Evolutionary conservation across 2,888 invertebrate genomes (phyloP).

Genomic region (Onchidella celtica): DNA sequence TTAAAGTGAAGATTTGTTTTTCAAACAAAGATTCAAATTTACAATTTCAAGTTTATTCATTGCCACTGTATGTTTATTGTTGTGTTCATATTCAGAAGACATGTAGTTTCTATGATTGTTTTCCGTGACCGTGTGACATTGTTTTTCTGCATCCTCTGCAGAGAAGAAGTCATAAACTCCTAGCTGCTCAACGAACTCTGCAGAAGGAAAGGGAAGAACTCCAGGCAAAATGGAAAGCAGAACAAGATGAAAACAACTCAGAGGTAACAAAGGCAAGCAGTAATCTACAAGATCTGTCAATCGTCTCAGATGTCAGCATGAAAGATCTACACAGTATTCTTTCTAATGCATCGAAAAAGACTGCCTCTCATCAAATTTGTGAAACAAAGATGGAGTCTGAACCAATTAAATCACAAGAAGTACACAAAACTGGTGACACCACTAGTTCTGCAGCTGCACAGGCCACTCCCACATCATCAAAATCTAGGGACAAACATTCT

Average conservation of each 20-base stretch:
- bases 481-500: neutral
- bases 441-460: neutral
- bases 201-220: conserved; percentile 35
- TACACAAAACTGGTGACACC: no score
- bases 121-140: no score
- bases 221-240: conserved; percentile 13
- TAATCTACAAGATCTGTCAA: conserved; percentile 15
- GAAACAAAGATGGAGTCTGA: neutral
- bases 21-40: no score
- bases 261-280: conserved; percentile 15
- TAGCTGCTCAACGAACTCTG: conserved; percentile 34
- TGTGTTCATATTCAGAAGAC: no score
- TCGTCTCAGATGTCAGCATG: neutral
- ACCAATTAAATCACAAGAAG: neutral
- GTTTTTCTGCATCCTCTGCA: neutral
- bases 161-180: conserved; percentile 38
- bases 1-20: no score
- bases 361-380: neutral
- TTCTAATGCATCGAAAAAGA: neutral
- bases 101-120: no score
- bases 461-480: neutral
- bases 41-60: no score
- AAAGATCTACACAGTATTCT: neutral
- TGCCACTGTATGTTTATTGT: no score
- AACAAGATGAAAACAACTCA: neutral